Evolutionary conservation across 2,797 vertebrate species (phyloP), one percentile per base, ranked within the genome.

Genomic region (Acestrorhynchus altus): DNA sequence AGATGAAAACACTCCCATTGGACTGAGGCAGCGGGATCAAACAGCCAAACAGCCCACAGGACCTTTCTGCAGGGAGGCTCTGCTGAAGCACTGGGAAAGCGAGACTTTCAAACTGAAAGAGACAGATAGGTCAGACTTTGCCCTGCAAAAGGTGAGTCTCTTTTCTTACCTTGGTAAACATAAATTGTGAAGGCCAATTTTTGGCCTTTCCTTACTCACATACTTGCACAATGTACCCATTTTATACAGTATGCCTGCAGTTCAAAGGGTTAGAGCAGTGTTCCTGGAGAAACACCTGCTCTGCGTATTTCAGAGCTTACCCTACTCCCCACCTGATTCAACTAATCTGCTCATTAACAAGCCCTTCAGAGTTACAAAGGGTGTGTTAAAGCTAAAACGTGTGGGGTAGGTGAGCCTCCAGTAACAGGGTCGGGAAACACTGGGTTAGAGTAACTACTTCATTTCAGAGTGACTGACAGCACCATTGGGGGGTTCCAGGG

Each of bases 31-130:
- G 89, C 95, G 94, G 77, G 96, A 95, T 84, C 93, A 96, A 85
- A 97, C 95, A 0, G 91, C 93, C 87, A 96, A 95, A 89, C 93
- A 89, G 1, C 94, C 94, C 0, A 94, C 92, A 0, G 95, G 90
- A 35, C 90, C 83, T 13, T 97, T 96, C 88, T 94, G 94, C 91
- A 85, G 95, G 86, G 94, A 96, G 63, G 93, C 95, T 0, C 82
- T 98, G 87, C 92, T 95, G 90, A 95, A 93, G 69, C 95, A 96
- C 63, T 96, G 95, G 95, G 94, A 97, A 88, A 93, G 94, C 15
- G 95, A 97, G 81, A 96, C 94, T 80, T 92, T 86, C 81, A 96
- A 93, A 81, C 91, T 95, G 59, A 75, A 93, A 70, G 90, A 95
- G 82, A 90, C 92, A 76, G 90, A 93, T 76, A 90, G 87, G 15